Evolutionary conservation across 2,113 vertebrate genomes (phyloP), one percentile per base, ranked within the genome.

Genomic region (Campylomormyrus tamandua): DNA sequence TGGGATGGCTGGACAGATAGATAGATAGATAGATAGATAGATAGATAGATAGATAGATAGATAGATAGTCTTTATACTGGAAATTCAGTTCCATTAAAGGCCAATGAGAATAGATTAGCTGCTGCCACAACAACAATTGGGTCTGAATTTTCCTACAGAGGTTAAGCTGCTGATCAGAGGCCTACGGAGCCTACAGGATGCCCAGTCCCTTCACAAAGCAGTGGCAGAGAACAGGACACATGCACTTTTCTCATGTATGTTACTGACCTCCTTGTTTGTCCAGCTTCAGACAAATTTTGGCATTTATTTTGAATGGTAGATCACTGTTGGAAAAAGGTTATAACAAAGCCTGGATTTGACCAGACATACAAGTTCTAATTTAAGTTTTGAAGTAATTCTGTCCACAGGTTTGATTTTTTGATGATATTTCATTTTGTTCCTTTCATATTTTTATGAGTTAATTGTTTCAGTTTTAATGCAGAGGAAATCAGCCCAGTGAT

Each of bases 161-260:
- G 93, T 94, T 90, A 94, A 93, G 91, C 90, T 89, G 80, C 90
- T 92, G 92, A 91, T 87, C 84, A 90, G 35, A 62, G 74, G 31
- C 84, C 83, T 3, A 39, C 39, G 2, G 39, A 39, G 39, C 39
- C 4, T 45, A 91, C 88, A 70, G 89, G 91, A 89, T 89, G 89
- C 42, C 89, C 90, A 88, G 87, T 90, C 92, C 92, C 92, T 58
- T 94, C 94, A 92, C 94, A 91, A 91, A 90, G 56, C 50, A n/a
- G 90, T 19, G 39, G 24, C 50, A 87, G 86, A 91, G 90, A 92
- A 94, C 92, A 92, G 89, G 94, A 93, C 92, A 93, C 91, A 88
- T 53, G 66, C 88, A 90, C 90, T 77, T 88, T 48, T 89, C 90
- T 89, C 88, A 84, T 21, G n/a, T 58, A 87, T 77, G 89, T 90